A percentile compares a stretch with the other conserved stretches of the same genome.
phyloP scores from a whole-genome alignment of 1,140 invertebrate genomes.

The Anastatus disparis region DNA sequence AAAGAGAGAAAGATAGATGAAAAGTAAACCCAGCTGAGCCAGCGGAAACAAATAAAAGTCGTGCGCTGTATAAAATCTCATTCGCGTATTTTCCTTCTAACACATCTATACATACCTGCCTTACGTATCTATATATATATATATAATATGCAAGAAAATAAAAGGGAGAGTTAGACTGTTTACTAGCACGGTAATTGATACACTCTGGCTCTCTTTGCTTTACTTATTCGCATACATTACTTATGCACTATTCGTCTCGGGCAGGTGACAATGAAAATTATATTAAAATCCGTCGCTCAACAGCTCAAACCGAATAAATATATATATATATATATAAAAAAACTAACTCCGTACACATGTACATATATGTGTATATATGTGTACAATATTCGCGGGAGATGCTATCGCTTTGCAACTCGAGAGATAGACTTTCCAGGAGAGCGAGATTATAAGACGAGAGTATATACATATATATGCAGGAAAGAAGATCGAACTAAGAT shows the following conservation, averaged over 20 bases:
- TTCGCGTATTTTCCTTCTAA: conserved; percentile 19
- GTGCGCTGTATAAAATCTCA: no score
- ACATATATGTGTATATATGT: no score
- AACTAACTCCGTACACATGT: no score
- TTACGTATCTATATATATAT: no score
- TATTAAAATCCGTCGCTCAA: conserved; percentile 34
- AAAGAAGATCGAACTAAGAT: conserved; percentile 21
- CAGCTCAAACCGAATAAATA: no score
- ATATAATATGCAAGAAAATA: no score
- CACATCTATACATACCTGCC: not conserved
- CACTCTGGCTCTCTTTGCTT: not conserved
- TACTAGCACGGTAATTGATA: conserved; percentile 38
- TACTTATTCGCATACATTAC: conserved; percentile 10
- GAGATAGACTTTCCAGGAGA: conserved; percentile 1
- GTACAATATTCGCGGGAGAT: conserved; percentile 25
- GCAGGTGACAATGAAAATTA: conserved; percentile 42
- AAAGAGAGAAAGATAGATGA: conserved; percentile 43
- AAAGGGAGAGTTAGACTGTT: no score
- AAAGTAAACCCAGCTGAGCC: conserved; percentile 39
- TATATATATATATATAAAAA: no score
- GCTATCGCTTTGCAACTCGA: conserved; percentile 4
- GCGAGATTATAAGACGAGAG: no score
- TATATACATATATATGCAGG: not conserved
- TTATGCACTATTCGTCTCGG: conserved; percentile 12
- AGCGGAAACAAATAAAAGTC: conserved; percentile 45